Conservation (phyloP, 1,140 invertebrate species). For the Carposina sasakii region DNA sequence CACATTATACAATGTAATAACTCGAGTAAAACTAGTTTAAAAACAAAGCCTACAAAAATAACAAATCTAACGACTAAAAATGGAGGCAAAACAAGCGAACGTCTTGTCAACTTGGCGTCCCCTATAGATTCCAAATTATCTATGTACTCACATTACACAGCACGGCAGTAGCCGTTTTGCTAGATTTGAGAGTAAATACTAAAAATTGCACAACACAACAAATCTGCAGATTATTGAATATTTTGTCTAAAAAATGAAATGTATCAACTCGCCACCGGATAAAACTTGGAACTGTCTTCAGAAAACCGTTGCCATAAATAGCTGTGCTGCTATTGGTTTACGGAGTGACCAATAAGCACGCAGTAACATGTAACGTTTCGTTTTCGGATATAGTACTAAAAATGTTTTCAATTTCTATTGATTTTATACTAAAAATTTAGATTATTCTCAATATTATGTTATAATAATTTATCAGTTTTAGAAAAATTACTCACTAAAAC, state of each 20-base stretch:
- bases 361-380: conserved; percentile 27
- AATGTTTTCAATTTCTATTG: no score
- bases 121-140: conserved; percentile 33
- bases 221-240: no score
- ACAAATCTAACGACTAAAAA: conserved; percentile 52
- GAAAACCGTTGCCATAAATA: conserved; percentile 67
- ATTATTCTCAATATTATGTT: no score
- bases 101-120: conserved; percentile 35
- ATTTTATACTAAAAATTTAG: no score
- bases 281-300: conserved; percentile 49
- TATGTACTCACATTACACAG: conserved; percentile 45
- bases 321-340: conserved; percentile 51
- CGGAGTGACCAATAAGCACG: conserved; percentile 34
- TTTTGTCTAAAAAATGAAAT: conserved; percentile 42
- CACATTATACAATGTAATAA: conserved; percentile 8
- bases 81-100: conserved; percentile 69
- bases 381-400: no score
- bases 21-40: no score
- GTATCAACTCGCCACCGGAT: conserved; percentile 57
- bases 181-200: no score
- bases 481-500: no score
- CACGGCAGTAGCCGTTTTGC: conserved; percentile 50
- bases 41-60: conserved; percentile 39
- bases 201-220: conserved; percentile 35
- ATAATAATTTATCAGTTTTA: no score